Percentiles rank a stretch among this genome's conserved stretches.
phyloP scores from a whole-genome alignment of 2,888 invertebrate genomes.

The Apamea epomidion region DNA sequence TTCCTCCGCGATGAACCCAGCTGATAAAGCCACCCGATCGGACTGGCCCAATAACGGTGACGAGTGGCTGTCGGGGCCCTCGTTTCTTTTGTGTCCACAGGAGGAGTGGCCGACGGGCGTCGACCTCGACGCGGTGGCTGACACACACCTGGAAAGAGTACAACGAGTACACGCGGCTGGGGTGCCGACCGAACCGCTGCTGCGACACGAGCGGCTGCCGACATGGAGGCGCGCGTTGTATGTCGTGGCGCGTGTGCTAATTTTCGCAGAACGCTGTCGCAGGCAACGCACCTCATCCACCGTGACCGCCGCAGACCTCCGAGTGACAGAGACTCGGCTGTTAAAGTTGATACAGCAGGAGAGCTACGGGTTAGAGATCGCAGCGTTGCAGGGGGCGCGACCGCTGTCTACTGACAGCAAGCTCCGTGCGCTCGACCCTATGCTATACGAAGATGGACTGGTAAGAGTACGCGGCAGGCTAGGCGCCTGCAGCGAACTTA shows the following conservation, averaged over 20 bases:
- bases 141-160: neutral
- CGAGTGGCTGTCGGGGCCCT: conserved; percentile 1
- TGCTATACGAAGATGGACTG: neutral
- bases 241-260: neutral
- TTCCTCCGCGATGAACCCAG: no score
- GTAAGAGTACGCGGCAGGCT: neutral
- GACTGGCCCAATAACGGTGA: neutral
- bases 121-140: neutral
- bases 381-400: neutral
- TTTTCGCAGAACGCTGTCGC: neutral
- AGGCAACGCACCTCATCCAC: neutral
- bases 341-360: neutral
- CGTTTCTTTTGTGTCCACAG: neutral
- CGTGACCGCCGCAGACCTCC: neutral
- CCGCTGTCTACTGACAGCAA: neutral
- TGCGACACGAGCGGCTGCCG: neutral
- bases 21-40: no score
- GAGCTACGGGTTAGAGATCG: neutral
- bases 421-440: neutral
- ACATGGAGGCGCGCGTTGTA: neutral
- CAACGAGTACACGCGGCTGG: neutral
- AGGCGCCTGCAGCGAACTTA: neutral
- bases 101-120: neutral
- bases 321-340: neutral
- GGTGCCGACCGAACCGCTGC: neutral